Conservation (phyloP, 2,888 invertebrate species). For the Crossocerus cetratus region DNA sequence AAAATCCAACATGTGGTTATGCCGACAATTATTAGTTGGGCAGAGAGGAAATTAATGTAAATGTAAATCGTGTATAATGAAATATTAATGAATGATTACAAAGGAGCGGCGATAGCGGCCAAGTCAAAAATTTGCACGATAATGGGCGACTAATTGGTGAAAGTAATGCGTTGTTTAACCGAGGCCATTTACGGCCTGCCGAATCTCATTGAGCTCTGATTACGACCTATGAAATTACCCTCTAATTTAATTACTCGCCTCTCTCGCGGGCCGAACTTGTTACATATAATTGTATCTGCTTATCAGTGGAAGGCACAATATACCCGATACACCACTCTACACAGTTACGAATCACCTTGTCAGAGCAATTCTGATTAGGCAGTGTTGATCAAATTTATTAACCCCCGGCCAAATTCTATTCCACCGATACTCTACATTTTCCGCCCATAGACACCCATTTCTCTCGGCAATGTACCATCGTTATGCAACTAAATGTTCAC, state of each 20-base stretch:
- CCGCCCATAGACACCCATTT: neutral
- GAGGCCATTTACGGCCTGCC: neutral
- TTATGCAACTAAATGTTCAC: no score
- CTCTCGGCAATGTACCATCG: no score
- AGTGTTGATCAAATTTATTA: conserved; percentile 51
- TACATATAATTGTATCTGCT: conserved; percentile 13
- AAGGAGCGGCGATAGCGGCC: no score
- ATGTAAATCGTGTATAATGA: no score
- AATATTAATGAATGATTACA: no score
- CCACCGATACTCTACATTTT: conserved; percentile 31
- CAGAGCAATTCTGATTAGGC: conserved; percentile 41
- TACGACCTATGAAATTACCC: conserved; percentile 18
- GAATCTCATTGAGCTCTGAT: conserved; percentile 7
- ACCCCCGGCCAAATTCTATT: conserved; percentile 49
- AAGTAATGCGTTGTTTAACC: neutral
- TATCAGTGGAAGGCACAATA: conserved; percentile 27
- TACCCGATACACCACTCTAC: conserved; percentile 1
- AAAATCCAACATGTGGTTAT: no score
- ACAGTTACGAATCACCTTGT: conserved; percentile 17
- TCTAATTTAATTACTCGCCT: conserved; percentile 28
- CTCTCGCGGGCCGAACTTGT: conserved; percentile 1
- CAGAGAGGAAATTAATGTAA: no score
- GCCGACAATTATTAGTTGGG: no score
- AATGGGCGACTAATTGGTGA: no score
- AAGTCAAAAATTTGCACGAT: no score